Base-by-base conservation (phyloP, 2,888 invertebrate species). In the Dynastes grantii region DNA sequence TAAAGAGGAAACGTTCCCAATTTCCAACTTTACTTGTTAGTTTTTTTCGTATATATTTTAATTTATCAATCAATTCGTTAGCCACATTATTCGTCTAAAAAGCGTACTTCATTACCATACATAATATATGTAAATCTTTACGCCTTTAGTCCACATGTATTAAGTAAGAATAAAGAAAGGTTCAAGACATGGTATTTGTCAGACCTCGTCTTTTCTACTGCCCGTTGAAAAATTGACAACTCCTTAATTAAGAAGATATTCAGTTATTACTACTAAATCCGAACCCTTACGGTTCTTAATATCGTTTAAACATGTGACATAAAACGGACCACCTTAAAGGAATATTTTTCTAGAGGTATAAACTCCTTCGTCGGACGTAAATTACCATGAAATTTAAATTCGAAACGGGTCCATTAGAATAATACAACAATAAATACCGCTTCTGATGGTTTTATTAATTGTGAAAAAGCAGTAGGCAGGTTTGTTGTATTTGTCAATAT, bases 401-500 rank as follows among this genome's bases (percentile, higher is more conserved):
- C 61, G 27, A 75, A 75, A 75, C 73, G 27, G 45, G 40, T 75
- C 49, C 61, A 75, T 75, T 75, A 75, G 63, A 75, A 75, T 75
- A 61, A 75, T 75, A 75, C 73, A 75, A 75, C 73, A 61, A 75
- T 75, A 75, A 75, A 75, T 75, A 75, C 45, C 45, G 45, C 73
- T 75, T 75, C 73, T 61, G 73, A 61, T 75, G 73, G 73, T 75
- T 75, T 75, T 75, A 75, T 75, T 75, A 75, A 75, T 75, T 75
- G 73, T 61, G 73, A 61, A 75, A 75, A 75, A 75, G 73, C 58
- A 75, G 73, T 75, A 75, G 73, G 61, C 55, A 61, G 63, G 53
- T 55, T n/a, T 58, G 71, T 40, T 58, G 73, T 49, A 45, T 61
- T 61, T 75, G 61, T 75, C 63, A 75, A 75, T 75, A 75, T 40